Conservation (phyloP, 1,140 invertebrate genomes). For the Heliconius melpomene region DNA sequence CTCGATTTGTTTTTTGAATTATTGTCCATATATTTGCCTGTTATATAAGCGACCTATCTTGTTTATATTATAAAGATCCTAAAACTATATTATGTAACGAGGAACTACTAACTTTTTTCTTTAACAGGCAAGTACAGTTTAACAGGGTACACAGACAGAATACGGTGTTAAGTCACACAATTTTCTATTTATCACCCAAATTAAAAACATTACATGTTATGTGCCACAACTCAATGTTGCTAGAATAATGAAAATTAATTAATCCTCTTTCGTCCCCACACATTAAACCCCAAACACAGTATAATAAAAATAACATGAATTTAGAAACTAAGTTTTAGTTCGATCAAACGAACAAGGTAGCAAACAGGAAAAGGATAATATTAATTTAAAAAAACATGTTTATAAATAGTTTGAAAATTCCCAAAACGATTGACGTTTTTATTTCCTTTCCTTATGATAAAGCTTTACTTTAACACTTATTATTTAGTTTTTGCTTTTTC, state of each 20-base stretch:
- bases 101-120: no score
- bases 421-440: not conserved
- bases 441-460: conserved; percentile 7
- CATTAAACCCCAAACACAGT: not conserved
- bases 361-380: not conserved
- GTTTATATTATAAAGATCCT: no score
- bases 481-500: not conserved
- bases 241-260: no score
- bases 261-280: no score
- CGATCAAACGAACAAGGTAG: not conserved
- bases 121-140: no score
- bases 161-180: no score
- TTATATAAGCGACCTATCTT: not conserved
- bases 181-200: no score
- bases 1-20: not conserved
- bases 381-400: not conserved
- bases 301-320: not conserved
- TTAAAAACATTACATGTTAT: no score
- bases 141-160: no score
- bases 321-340: not conserved
- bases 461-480: not conserved
- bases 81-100: no score
- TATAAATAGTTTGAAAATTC: not conserved
- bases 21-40: not conserved
- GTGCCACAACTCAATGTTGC: no score